These are phyloP conservation scores for Leptothorax acervorum DNA, from an alignment of 2,888 invertebrate species.

Conservation along the genomic window DNA sequence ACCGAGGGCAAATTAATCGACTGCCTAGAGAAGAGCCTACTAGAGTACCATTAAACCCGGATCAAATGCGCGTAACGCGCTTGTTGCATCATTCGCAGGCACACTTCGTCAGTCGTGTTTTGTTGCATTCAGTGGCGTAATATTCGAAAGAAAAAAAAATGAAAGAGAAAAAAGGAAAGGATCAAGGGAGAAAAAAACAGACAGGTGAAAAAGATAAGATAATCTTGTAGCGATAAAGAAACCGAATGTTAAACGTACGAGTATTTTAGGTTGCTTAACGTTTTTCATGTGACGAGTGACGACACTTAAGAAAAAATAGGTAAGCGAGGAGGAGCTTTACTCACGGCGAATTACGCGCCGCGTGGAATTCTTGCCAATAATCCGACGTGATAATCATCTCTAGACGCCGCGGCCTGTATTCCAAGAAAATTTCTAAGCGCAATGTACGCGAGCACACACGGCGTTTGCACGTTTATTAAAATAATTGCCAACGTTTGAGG, in stretches of 20 bases:
- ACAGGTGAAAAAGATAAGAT: background rate
- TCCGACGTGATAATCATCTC: slow-evolving; percentile 23
- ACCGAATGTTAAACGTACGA: background rate
- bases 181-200: too few species aligned
- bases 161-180: background rate
- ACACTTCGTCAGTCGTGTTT: slow-evolving; percentile 54
- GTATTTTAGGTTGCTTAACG: background rate
- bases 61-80: slow-evolving; percentile 70
- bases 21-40: slow-evolving; percentile 58
- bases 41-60: slow-evolving; percentile 74
- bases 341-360: background rate
- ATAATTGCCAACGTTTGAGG: slow-evolving; percentile 18
- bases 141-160: background rate
- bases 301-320: background rate
- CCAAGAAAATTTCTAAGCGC: slow-evolving; percentile 9
- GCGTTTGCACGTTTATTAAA: slow-evolving; percentile 18
- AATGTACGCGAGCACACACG: background rate
- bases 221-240: background rate
- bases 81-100: slow-evolving; percentile 63
- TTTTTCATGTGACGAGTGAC: background rate
- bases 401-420: background rate
- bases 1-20: slow-evolving; percentile 77
- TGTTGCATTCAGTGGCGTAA: slow-evolving; percentile 11
- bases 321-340: background rate
- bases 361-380: slow-evolving; percentile 19